Base-by-base conservation (phyloP, 2,113 vertebrate species). In the Lethenteron reissneri region DNA sequence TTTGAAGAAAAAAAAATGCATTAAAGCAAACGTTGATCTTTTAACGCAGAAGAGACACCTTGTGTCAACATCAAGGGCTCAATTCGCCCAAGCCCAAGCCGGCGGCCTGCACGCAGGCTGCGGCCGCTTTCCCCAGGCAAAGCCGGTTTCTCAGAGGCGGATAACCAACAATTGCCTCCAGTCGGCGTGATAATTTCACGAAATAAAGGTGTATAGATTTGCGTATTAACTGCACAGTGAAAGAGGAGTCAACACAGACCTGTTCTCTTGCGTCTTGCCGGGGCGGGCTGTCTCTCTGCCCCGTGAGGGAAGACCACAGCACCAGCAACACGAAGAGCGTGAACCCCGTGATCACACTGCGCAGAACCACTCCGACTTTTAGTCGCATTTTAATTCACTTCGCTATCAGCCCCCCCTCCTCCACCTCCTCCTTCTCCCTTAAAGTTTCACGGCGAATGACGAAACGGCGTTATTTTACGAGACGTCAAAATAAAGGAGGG, bases 301-400 rank as follows among this genome's bases (percentile, higher is more conserved):
- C 10, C 41, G 86, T 82, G 57, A 90, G 79, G 12, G 83, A 87
- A 2, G 86, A 87, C 89, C 89, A 94, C 73, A 94, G 83, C 71
- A 89, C 77, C 74, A 94, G 75, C 41, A 94, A 75, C 59, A 83
- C 86, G 71, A 94, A 80, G 75, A 90, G 87, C 71, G 85, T 85
- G 69, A 86, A 87, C 70, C 87, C 75, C 64, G 85, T 77, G 70
- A 90, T 79, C 75, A 87, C 71, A 77, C 86, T 87, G 76, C 89
- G 86, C 58, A 90, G 76, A 74, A 92, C 74, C 76, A 94, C 87
- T 58, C 89, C 88, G 11, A 86, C 77, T 81, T 88, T 90, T 71
- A 94, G 77, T 80, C 88, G 87, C 89, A 94, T 92, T 76, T 41
- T 41, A 7, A 41, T 41, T 41, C 41, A 41, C 41, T 41, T 41